A percentile compares a stretch with the other conserved stretches of the same genome.
phyloP scores from a whole-genome alignment of 2,113 vertebrate species.

The Machaerirhynchus nigripectus region DNA sequence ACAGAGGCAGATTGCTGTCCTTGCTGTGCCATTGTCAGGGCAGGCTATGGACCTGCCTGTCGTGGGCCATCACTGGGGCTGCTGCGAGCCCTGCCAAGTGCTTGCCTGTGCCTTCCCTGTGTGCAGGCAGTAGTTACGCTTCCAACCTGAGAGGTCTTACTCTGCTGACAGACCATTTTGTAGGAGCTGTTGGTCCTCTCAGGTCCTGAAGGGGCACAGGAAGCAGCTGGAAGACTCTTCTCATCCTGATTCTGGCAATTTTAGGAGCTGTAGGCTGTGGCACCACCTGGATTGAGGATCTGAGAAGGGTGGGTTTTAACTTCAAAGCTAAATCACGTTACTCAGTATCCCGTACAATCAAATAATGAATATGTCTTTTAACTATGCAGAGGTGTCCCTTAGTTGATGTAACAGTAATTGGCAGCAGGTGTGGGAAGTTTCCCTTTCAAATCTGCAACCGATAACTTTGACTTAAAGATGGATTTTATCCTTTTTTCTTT shows the following conservation, averaged over 20 bases:
- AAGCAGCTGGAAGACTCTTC: not conserved
- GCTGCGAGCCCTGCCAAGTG: not conserved
- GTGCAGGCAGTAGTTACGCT: not conserved
- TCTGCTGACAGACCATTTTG: not conserved
- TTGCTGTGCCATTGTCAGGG: not conserved
- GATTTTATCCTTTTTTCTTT: not conserved
- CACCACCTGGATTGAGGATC: fast-evolving
- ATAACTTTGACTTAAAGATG: not conserved
- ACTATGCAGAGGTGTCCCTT: no score
- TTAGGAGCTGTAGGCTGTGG: not conserved
- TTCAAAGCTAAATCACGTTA: not conserved
- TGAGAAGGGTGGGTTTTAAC: not conserved
- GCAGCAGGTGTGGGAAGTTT: not conserved
- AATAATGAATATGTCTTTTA: not conserved
- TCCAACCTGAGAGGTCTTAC: not conserved
- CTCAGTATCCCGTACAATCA: not conserved
- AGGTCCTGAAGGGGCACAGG: not conserved
- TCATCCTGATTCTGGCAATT: not conserved
- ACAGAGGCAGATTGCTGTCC: not conserved
- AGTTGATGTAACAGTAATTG: not conserved
- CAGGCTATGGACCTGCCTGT: not conserved
- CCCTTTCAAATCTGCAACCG: not conserved
- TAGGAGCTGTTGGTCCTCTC: not conserved
- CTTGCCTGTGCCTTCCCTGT: fast-evolving
- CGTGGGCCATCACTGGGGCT: no score